These are phyloP conservation scores for Lasioglossum pauxillum DNA, from an alignment of 2,888 invertebrate genomes.

Conservation along the genomic window DNA sequence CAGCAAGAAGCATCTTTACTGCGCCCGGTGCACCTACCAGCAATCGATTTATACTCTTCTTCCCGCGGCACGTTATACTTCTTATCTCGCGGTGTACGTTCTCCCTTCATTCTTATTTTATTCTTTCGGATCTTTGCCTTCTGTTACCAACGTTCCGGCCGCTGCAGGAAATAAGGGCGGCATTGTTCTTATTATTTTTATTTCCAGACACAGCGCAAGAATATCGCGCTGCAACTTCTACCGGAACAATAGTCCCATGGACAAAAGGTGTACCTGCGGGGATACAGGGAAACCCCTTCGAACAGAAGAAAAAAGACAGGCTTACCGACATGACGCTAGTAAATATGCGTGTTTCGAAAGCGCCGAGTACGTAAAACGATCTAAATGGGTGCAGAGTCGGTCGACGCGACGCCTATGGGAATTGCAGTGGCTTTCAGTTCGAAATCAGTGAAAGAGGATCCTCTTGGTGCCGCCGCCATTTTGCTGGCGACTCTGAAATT, in stretches of 20 bases:
- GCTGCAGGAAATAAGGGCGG: neutral
- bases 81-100: neutral
- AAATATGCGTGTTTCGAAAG: slow-evolving; percentile 32
- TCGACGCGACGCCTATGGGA: slow-evolving; percentile 25
- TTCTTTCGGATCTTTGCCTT: slow-evolving; percentile 2
- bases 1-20: neutral
- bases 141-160: neutral
- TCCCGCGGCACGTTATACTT: neutral
- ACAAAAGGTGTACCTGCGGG: neutral
- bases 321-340: neutral
- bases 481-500: neutral
- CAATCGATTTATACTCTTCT: neutral
- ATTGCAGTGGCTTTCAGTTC: slow-evolving; percentile 25
- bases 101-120: neutral
- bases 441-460: neutral
- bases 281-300: slow-evolving; percentile 8
- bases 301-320: neutral
- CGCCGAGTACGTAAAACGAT: slow-evolving; percentile 25
- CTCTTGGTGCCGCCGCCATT: neutral
- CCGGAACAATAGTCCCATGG: neutral
- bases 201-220: neutral
- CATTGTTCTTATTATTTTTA: slow-evolving; percentile 1
- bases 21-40: neutral
- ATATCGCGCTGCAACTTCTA: neutral
- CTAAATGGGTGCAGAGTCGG: slow-evolving; percentile 39